Evolutionary conservation across 1,140 invertebrate genomes (phyloP).

Genomic region (Ooceraea biroi): DNA sequence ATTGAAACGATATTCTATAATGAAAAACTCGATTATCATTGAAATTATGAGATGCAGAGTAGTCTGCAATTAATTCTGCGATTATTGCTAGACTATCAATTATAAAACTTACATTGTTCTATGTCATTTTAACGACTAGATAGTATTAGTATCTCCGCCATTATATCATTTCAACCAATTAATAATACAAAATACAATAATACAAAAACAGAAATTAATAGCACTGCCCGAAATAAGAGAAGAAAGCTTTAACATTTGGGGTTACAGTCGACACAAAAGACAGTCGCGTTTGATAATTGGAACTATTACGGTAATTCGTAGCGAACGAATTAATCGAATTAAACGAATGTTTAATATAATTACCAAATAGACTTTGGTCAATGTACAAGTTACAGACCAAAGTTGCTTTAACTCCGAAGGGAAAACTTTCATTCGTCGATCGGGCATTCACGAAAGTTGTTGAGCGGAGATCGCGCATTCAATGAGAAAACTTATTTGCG

Average conservation of each 20-base stretch:
- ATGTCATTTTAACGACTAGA: too few species aligned
- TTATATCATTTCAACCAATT: too few species aligned
- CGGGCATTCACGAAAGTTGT: constrained; percentile 64
- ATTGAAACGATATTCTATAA: too few species aligned
- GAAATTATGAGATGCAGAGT: too few species aligned
- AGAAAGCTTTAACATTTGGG: neutral
- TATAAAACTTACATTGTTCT: too few species aligned
- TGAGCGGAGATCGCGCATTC: constrained; percentile 67
- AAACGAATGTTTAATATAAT: constrained; percentile 48
- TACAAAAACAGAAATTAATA: neutral
- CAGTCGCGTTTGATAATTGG: neutral
- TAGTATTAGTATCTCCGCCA: too few species aligned
- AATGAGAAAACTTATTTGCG: constrained; percentile 72
- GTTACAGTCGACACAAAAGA: neutral
- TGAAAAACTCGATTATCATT: too few species aligned
- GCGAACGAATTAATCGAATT: constrained; percentile 24
- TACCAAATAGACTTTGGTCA: constrained; percentile 45
- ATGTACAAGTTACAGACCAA: constrained; percentile 36
- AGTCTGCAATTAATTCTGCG: too few species aligned
- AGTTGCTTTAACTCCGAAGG: constrained; percentile 14
- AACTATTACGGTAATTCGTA: constrained; percentile 14
- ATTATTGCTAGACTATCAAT: too few species aligned
- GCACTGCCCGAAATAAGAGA: neutral
- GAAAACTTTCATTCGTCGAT: constrained; percentile 63
- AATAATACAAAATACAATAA: too few species aligned